Evolutionary conservation across 2,113 vertebrate genomes (phyloP).

Genomic region (Lethenteron reissneri): DNA sequence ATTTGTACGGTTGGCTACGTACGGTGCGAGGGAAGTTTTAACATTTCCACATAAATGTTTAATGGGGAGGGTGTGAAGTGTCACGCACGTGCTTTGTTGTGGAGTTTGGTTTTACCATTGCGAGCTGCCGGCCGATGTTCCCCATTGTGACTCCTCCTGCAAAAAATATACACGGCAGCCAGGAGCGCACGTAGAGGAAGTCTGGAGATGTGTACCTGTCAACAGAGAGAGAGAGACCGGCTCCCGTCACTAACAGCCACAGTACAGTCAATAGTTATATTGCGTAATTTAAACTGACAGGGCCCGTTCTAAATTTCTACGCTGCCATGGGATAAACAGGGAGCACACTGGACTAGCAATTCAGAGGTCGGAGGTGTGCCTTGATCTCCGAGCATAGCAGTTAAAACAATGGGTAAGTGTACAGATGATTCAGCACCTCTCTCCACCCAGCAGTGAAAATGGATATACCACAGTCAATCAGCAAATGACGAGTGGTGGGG

Average conservation of each 20-base stretch:
- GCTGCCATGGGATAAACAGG: background rate
- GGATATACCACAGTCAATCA: too few relatives aligned
- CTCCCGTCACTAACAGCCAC: background rate
- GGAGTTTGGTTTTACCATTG: conserved; percentile 37
- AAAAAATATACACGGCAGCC: conserved; percentile 93
- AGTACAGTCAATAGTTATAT: too few relatives aligned
- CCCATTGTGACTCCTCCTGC: conserved; percentile 92
- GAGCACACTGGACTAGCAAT: background rate
- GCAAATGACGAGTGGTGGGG: too few relatives aligned
- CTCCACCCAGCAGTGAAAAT: too few relatives aligned
- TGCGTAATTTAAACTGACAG: too few relatives aligned
- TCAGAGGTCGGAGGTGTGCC: background rate
- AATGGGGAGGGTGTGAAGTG: background rate
- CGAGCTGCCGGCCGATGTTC: conserved; percentile 77
- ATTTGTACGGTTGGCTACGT: background rate
- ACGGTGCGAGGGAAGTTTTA: conserved; percentile 8
- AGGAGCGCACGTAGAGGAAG: conserved; percentile 83
- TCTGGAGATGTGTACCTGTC: conserved; percentile 71
- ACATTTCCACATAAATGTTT: background rate
- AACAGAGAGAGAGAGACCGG: conserved; percentile 11
- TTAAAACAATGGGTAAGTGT: too few relatives aligned
- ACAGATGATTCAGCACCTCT: too few relatives aligned
- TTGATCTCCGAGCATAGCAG: too few relatives aligned
- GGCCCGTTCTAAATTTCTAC: too few relatives aligned
- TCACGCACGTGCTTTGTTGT: too few relatives aligned